A percentile compares a stretch with the other conserved stretches of the same genome.
phyloP scores from a whole-genome alignment of 2,113 vertebrate species.

The Columba janthina region DNA sequence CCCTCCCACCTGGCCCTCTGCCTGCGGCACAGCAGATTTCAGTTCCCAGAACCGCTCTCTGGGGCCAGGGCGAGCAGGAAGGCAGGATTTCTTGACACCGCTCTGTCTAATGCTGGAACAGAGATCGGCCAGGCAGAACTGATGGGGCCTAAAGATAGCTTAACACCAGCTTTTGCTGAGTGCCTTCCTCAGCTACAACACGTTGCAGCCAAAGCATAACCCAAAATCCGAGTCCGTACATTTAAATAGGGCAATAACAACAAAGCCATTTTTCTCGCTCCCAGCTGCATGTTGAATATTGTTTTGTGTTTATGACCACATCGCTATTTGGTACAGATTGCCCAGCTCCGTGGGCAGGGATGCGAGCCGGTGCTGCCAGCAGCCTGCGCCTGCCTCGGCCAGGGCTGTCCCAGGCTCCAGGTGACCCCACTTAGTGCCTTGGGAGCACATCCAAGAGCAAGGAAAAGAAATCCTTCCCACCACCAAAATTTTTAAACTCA shows the following conservation, averaged over 20 bases:
- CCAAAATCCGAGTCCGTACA: fast-evolving
- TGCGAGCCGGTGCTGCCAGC: background rate
- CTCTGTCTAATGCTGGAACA: background rate
- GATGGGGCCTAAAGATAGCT: background rate
- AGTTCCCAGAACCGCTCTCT: background rate
- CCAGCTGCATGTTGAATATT: background rate
- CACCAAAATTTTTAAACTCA: background rate
- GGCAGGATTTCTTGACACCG: background rate
- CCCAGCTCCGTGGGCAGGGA: fast-evolving
- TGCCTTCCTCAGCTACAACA: background rate
- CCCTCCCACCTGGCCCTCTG: background rate
- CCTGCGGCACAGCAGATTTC: background rate
- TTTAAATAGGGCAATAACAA: background rate
- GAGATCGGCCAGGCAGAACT: background rate
- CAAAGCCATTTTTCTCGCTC: background rate
- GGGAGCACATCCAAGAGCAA: background rate
- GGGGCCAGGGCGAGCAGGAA: background rate
- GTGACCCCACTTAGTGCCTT: background rate
- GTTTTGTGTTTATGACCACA: background rate
- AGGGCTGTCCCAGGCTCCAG: background rate
- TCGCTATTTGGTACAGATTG: fast-evolving
- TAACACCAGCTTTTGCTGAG: background rate
- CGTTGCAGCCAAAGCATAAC: background rate
- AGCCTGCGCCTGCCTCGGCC: background rate
- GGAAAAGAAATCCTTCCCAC: background rate